These are phyloP conservation scores for Bombycilla garrulus DNA, from an alignment of 2,113 vertebrate genomes.

Conservation along the genomic window DNA sequence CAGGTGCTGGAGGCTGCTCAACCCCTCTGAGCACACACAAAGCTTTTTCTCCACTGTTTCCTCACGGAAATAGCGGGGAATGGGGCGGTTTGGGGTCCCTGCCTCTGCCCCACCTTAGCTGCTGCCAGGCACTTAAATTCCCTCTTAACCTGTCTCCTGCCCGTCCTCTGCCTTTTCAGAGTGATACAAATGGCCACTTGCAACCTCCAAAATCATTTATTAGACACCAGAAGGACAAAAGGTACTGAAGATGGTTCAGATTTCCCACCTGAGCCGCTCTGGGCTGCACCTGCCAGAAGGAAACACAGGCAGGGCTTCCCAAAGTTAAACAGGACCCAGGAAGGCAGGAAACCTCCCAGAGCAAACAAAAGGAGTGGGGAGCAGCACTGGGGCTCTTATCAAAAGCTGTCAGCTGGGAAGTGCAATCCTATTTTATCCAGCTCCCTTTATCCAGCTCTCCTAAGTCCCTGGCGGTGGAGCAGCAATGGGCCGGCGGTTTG, in stretches of 20 bases:
- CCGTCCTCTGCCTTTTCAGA: neutral
- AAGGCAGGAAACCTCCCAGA: neutral
- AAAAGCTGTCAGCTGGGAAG: constrained; percentile 36
- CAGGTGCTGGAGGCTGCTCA: constrained; percentile 61
- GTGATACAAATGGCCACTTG: accelerated
- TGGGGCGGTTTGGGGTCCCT: accelerated
- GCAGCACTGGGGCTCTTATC: neutral
- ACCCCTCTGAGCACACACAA: neutral
- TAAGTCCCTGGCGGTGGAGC: accelerated
- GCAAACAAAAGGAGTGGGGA: neutral
- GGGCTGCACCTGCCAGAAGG: neutral
- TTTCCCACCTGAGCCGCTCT: neutral
- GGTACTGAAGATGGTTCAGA: accelerated
- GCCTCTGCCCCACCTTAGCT: accelerated
- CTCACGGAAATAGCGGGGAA: accelerated
- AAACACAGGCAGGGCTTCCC: neutral
- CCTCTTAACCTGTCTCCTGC: neutral
- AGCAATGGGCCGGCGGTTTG: neutral
- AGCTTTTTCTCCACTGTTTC: neutral
- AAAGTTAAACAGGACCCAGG: neutral
- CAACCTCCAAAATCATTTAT: neutral
- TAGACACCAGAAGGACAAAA: neutral
- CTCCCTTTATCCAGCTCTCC: neutral
- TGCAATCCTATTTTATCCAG: constrained; percentile 1
- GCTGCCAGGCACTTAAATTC: neutral